Conservation (phyloP, 1,140 invertebrate species). For the Zaprionus davidi region DNA sequence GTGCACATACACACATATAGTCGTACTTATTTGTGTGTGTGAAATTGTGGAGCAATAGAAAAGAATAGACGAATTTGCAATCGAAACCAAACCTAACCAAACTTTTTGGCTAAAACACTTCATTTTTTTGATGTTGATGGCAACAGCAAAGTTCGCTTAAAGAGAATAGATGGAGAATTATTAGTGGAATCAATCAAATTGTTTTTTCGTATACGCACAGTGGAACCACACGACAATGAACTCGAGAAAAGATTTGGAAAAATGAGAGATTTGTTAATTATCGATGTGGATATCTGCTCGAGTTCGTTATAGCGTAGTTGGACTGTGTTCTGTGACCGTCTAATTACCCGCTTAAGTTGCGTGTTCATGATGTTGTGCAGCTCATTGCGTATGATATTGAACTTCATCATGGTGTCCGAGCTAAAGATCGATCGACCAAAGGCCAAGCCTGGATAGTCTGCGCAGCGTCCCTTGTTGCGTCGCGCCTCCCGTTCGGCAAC, state of each 20-base stretch:
- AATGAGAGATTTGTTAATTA: not conserved
- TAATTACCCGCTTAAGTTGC: slow-evolving; percentile 96
- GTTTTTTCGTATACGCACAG: not conserved
- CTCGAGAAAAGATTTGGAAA: not conserved
- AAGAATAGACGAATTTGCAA: slow-evolving; percentile 26
- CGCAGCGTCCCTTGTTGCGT: slow-evolving; percentile 89
- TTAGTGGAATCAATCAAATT: slow-evolving; percentile 48
- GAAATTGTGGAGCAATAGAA: slow-evolving; percentile 61
- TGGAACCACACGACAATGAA: not conserved
- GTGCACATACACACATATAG: slow-evolving; percentile 37
- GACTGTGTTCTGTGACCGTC: not conserved
- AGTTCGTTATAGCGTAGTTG: not conserved
- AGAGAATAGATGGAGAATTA: slow-evolving; percentile 48
- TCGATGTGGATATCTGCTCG: not conserved
- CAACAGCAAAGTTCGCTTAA: slow-evolving; percentile 46
- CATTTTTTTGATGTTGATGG: not conserved
- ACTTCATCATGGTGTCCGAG: slow-evolving; percentile 99
- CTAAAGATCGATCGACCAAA: slow-evolving; percentile 96
- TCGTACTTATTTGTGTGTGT: not conserved
- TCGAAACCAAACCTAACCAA: slow-evolving; percentile 63
- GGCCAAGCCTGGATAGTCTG: slow-evolving; percentile 95
- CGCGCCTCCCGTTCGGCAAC: slow-evolving; percentile 93
- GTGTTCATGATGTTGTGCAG: slow-evolving; percentile 98
- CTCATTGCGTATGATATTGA: slow-evolving; percentile 98
- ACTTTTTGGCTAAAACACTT: slow-evolving; percentile 57